Evolutionary conservation across 2,113 vertebrate species (phyloP), one percentile per base, ranked within the genome.

Genomic region (Hymenochirus boettgeri): DNA sequence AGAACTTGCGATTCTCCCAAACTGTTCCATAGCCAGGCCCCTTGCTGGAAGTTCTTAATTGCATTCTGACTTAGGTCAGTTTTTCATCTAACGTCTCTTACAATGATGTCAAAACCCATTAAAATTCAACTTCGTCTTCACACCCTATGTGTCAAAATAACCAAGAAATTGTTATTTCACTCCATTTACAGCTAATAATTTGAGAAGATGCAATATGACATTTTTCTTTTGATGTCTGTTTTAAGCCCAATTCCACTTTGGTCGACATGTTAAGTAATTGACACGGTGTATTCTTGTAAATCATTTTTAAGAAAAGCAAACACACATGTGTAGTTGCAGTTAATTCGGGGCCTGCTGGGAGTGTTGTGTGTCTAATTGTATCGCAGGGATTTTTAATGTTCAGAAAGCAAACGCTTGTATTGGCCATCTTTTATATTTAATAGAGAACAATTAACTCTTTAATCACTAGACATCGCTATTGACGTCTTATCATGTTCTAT

Each of bases 131-230:
- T 53, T 19, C 19, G 39, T 67, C 56, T 53, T 59, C 47, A 59
- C 65, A 52, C 65, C 46, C 24, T 13, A 69, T 60, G 65, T 69
- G 65, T 69, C 56, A 69, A 60, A 69, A 69, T 60, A 60, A 60
- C 31, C 65, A 69, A 13, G 57, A 69, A 69, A 69, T 69, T 69
- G 65, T 69, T 69, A 69, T 69, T 69, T 69, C 65, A 69, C 48
- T 69, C 65, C 57, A 69, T 60, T 69, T 69, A 53, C 56, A 69
- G 65, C 57, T 69, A 60, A 69, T 69, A 58, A 69, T 60, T 60
- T 27, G 47, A 53, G 65, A 22, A 53, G 47, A 39, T 45, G 57
- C 65, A 22, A 19, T 53, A 48, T 69, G 56, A 69, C 35, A 45
- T 53, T 60, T 69, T 45, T 48, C 65, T 52, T 69, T 69, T 69